Percentiles rank a stretch among this genome's conserved stretches.
Conservation (phyloP, 1,140 invertebrate genomes). For the Metopolophium dirhodum region DNA sequence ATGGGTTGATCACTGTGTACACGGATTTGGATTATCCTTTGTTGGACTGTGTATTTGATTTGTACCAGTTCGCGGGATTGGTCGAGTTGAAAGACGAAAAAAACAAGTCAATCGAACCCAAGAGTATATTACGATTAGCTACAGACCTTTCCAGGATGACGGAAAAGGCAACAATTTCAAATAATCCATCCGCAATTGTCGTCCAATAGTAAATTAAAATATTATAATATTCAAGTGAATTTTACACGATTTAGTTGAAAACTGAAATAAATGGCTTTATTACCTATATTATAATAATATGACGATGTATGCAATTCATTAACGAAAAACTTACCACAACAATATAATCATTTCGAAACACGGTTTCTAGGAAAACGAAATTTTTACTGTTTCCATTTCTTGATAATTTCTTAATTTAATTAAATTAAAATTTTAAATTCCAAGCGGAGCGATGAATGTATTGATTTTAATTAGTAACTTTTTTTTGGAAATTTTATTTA, state of each 20-base stretch:
- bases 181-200: background rate
- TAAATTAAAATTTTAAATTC: too few species aligned
- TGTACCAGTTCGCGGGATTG: background rate
- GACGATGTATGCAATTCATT: background rate
- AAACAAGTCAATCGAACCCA: background rate
- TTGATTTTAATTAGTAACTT: too few species aligned
- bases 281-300: too few species aligned
- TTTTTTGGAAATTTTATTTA: too few species aligned
- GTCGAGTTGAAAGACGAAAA: background rate
- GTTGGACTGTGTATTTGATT: background rate
- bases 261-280: too few species aligned
- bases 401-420: too few species aligned
- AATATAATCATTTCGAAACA: background rate
- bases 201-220: background rate
- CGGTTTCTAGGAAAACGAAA: too few species aligned
- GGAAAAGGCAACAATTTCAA: background rate
- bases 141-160: background rate
- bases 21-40: background rate
- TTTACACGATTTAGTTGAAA: background rate
- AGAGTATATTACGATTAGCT: background rate
- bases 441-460: too few species aligned
- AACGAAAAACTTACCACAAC: background rate
- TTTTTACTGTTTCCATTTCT: too few species aligned
- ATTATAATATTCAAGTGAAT: background rate
- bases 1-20: background rate